A percentile compares a stretch with the other conserved stretches of the same genome.
Conservation (phyloP, 1,140 invertebrate species). For the Drosophila fuyamai region DNA sequence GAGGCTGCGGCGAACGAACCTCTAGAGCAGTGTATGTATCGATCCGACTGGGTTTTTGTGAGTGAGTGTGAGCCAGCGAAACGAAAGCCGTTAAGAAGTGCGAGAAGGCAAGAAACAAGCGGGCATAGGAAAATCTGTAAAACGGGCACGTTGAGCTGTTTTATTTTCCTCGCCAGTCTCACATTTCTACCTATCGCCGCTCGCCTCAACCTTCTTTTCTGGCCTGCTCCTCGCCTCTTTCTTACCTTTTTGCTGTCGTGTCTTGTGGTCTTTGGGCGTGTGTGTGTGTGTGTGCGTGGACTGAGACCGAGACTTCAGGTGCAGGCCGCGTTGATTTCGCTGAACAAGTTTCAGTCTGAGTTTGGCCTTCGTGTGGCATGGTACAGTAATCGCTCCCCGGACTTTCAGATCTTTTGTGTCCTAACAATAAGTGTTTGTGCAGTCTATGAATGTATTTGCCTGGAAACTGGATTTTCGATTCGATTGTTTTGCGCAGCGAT, state of each 20-base stretch:
- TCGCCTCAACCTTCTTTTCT: conserved; percentile 53
- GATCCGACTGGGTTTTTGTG: conserved; percentile 17
- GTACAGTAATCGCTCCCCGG: conserved; percentile 79
- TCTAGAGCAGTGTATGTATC: conserved; percentile 49
- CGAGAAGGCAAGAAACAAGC: conserved; percentile 27
- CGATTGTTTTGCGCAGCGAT: conserved; percentile 36
- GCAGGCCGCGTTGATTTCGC: conserved; percentile 77
- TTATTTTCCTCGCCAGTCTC: conserved; percentile 70
- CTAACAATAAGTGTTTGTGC: conserved; percentile 47
- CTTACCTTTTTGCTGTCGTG: conserved; percentile 76
- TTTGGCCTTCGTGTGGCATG: conserved; percentile 84
- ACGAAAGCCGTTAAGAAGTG: conserved; percentile 80
- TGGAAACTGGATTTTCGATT: conserved; percentile 60
- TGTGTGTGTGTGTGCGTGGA: conserved; percentile 42
- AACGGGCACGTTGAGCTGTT: conserved; percentile 75
- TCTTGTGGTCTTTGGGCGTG: conserved; percentile 58
- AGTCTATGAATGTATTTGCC: conserved; percentile 35
- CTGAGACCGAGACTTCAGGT: conserved; percentile 71
- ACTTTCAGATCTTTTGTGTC: conserved; percentile 28
- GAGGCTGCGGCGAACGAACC: conserved; percentile 32
- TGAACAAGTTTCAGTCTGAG: conserved; percentile 84
- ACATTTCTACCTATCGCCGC: conserved; percentile 70
- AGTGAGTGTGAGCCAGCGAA: conserved; percentile 11
- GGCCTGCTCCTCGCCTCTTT: conserved; percentile 40
- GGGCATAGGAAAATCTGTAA: conserved; percentile 71